phyloP scores from a whole-genome alignment of 1,140 invertebrate species.

The Eueides isabella region DNA sequence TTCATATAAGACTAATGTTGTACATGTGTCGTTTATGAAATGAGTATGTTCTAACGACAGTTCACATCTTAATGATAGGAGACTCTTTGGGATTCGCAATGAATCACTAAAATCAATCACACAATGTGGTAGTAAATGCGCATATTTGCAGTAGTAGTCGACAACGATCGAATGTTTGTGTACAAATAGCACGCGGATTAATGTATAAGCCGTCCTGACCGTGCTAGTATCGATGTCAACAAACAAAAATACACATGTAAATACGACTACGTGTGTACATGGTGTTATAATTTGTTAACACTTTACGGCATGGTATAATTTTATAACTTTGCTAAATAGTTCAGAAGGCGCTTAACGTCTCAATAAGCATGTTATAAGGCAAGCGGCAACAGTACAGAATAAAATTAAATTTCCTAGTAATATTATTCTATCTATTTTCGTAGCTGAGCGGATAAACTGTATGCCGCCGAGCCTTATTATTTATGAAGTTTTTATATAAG shows the following conservation, averaged over 20 bases:
- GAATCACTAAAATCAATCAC: neutral
- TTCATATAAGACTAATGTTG: neutral
- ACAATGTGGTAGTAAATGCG: neutral
- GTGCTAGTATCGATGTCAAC: slow-evolving; percentile 35
- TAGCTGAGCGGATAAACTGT: neutral
- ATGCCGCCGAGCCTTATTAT: neutral
- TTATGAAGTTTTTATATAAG: neutral
- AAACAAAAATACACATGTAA: slow-evolving; percentile 48
- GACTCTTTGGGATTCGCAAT: neutral
- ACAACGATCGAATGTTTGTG: slow-evolving; percentile 39
- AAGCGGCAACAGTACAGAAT: neutral
- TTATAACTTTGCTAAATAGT: neutral
- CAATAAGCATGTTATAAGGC: neutral
- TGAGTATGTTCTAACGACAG: neutral
- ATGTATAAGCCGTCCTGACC: slow-evolving; percentile 27
- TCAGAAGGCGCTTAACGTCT: neutral
- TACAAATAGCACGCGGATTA: slow-evolving; percentile 46
- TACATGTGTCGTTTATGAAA: neutral
- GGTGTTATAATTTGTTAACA: neutral
- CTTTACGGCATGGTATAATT: neutral
- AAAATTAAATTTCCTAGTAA: neutral
- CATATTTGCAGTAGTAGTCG: slow-evolving; percentile 14
- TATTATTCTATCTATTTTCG: neutral
- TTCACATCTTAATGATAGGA: neutral
- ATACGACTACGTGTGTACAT: slow-evolving; percentile 37